Evolutionary conservation across 2,113 vertebrate genomes (phyloP), one percentile per base, ranked within the genome.

Genomic region (Engystomops pustulosus): DNA sequence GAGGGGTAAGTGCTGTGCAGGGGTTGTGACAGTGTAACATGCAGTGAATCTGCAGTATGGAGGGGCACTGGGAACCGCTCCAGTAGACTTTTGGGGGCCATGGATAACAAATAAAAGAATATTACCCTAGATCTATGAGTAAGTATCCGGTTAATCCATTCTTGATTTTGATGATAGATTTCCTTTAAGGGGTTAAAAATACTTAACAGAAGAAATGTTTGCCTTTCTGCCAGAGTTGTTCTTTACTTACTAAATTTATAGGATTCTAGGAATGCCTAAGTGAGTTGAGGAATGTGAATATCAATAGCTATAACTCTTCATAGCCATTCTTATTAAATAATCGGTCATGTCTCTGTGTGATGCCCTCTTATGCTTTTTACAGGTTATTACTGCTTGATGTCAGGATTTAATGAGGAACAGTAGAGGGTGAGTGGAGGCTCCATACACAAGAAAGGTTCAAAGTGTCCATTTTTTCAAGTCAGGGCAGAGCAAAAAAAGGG

Each of bases 401-500:
- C 58, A 27, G 60, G 6, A 77, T 76, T 84, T 84, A 84, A 84
- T 77, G 82, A 84, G 82, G 82, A 53, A 38, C 9, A 84, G 36
- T 38, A 49, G 36, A 44, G 38, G 51, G 51, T 45, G 49, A 72
- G 27, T 9, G 36, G 51, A 36, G 17, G 25, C 68, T 38, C 6
- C 14, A n/a, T 23, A 45, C 51, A 74, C 58, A 41, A 44, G 5
- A 18, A 41, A 60, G 80, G 68, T 72, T 72, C 41, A 20, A 9
- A 6, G 9, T 8, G 41, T 44, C 49, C 20, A 38, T n/a, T 25
- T 72, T 47, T 47, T 36, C 27, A 41, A 55, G 30, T 18, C 15
- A 36, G 41, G 20, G 8, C 41, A n/a, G 30, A 45, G 74, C 58
- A 41, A 10, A 41, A n/a, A 20, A 12, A 38, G 34, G 12, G 30